Base-by-base conservation (phyloP, 2,888 invertebrate species). In the Brachyptera putata region DNA sequence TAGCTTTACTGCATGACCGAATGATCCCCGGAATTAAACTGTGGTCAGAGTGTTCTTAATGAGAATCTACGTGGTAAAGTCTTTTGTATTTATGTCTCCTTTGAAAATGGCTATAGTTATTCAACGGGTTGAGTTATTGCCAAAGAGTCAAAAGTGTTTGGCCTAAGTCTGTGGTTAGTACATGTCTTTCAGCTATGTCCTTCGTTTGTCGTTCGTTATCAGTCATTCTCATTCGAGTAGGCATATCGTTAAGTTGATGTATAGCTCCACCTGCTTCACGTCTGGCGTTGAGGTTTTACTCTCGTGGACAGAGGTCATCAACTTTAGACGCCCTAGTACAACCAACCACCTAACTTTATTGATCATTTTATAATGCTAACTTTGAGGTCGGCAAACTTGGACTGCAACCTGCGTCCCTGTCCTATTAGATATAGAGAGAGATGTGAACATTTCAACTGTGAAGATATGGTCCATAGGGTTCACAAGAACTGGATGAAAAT, bases 191-290 rank as follows among this genome's bases (percentile, higher is more conserved):
- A 41, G 21, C 41, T 41, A 41, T 41, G 9, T 41, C 16, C 16
- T 41, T 21, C 21, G 41, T 18, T 21, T 14, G 4, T 41, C 41
- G 16, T 41, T 9, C 18, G n/a, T 41, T 41, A 41, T 41, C 41
- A 41, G 16, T 41, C 4, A 41, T 41, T 9, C n/a, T 16, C 21
- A 18, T 41, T 16, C 21, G 21, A 41, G 41, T 41, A 41, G 16
- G 41, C 41, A n/a, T n/a, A 41, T 41, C 41, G 41, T 41, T 41
- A 41, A 41, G 16, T 41, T 41, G 41, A 41, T 41, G 41, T 14
- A 41, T 41, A 41, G 21, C 41, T 41, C 41, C 41, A 41, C 41
- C 41, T 41, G 41, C 18, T 41, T n/a, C n/a, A n/a, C n/a, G n/a
- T n/a, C n/a, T n/a, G n/a, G n/a, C n/a, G n/a, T n/a, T n/a, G n/a